These are phyloP conservation scores for Hoplodrina blanda DNA, from an alignment of 2,888 invertebrate genomes.

Conservation along the genomic window DNA sequence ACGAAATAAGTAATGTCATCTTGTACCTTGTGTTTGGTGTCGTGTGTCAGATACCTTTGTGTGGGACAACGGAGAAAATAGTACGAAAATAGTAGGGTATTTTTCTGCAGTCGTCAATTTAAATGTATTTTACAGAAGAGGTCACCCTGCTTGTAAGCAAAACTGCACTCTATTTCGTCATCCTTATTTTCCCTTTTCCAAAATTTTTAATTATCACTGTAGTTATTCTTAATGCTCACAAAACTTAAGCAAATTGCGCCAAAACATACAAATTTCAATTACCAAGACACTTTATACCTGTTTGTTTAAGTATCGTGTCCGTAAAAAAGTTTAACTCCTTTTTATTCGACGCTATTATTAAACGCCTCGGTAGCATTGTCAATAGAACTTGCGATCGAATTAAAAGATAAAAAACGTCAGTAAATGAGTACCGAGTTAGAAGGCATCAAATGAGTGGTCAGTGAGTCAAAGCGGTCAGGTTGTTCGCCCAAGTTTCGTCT, in stretches of 20 bases:
- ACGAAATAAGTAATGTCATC: slow-evolving; percentile 87
- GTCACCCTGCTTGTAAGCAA: neutral
- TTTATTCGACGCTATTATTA: slow-evolving; percentile 15
- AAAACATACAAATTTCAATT: neutral
- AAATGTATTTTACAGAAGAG: slow-evolving; percentile 10
- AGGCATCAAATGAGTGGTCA: slow-evolving; percentile 58
- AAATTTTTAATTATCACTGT: neutral
- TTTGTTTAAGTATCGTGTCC: slow-evolving; percentile 9
- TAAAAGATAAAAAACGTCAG: slow-evolving; percentile 38
- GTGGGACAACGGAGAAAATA: slow-evolving; percentile 48
- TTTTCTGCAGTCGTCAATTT: slow-evolving; percentile 4
- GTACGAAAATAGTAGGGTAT: slow-evolving; percentile 12
- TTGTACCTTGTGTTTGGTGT: slow-evolving; percentile 73
- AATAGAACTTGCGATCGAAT: slow-evolving; percentile 44
- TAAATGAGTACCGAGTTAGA: slow-evolving; percentile 39
- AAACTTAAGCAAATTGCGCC: neutral
- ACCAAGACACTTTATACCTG: neutral
- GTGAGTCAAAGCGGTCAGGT: slow-evolving; percentile 76
- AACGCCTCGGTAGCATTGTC: slow-evolving; percentile 31
- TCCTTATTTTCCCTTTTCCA: neutral
- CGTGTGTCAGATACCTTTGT: slow-evolving; percentile 66
- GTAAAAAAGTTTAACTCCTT: neutral
- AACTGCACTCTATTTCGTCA: neutral
- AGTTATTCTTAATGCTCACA: neutral
- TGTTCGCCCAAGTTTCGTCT: slow-evolving; percentile 75